phyloP scores from a whole-genome alignment of 2,888 invertebrate genomes.

The Diadromus collaris region DNA sequence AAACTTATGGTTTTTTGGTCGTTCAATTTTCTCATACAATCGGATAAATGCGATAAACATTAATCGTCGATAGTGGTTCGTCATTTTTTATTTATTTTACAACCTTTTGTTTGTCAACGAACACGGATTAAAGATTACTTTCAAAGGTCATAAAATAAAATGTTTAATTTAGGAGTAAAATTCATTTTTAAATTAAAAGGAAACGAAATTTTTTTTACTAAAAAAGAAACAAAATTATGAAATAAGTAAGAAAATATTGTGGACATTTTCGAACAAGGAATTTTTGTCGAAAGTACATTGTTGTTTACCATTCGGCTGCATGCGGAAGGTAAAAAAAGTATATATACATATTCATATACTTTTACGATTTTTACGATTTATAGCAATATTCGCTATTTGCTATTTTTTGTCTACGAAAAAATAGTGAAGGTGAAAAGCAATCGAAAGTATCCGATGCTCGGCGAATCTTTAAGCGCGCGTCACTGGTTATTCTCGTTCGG shows the following conservation, averaged over 20 bases:
- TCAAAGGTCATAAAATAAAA: too few relatives aligned
- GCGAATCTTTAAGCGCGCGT: conserved; percentile 65
- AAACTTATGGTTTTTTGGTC: background rate
- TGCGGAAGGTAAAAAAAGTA: background rate
- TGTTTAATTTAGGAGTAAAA: background rate
- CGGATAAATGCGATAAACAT: background rate
- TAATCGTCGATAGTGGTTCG: background rate
- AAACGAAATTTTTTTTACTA: too few relatives aligned
- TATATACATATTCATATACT: background rate
- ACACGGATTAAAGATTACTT: too few relatives aligned
- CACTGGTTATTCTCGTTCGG: conserved; percentile 72
- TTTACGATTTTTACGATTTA: background rate
- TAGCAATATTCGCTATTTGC: background rate
- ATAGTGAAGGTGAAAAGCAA: conserved; percentile 42
- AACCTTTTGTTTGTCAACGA: too few relatives aligned
- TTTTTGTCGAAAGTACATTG: background rate
- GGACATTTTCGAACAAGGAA: background rate
- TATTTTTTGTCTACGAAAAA: background rate
- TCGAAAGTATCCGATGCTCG: conserved; percentile 28
- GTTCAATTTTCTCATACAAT: background rate
- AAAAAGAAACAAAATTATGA: too few relatives aligned
- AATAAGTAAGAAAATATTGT: background rate
- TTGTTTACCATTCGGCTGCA: background rate
- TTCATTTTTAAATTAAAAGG: too few relatives aligned
- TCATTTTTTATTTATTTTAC: background rate